These are phyloP conservation scores for Athalia circularis DNA, from an alignment of 2,888 invertebrate species.

Conservation along the genomic window DNA sequence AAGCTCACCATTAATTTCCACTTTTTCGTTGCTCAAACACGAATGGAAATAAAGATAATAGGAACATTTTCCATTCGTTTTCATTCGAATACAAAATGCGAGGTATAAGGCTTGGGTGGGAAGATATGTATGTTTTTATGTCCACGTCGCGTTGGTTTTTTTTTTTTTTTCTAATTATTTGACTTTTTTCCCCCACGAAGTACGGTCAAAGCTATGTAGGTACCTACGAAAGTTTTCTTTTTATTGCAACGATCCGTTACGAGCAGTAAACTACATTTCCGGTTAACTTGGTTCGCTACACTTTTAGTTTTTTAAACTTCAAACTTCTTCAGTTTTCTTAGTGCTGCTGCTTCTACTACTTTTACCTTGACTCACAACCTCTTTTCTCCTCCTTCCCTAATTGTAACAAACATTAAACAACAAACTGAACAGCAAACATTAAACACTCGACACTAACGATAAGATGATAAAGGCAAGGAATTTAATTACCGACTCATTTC, in stretches of 20 bases:
- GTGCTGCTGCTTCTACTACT: too few species aligned
- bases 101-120: neutral
- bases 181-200: neutral
- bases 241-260: conserved; percentile 41
- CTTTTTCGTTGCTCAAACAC: neutral
- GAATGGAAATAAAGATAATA: conserved; percentile 19
- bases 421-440: conserved; percentile 2
- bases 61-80: conserved; percentile 29
- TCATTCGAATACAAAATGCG: neutral
- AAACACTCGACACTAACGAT: neutral
- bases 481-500: conserved; percentile 20
- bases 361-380: neutral
- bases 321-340: conserved; percentile 9
- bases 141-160: too few species aligned
- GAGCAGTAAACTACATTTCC: conserved; percentile 39
- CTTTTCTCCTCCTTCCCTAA: neutral
- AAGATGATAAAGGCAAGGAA: conserved; percentile 16
- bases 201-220: neutral
- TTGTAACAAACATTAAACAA: conserved; percentile 22
- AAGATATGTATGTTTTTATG: too few species aligned
- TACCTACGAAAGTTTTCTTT: conserved; percentile 25
- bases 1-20: too few species aligned
- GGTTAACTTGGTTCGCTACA: conserved; percentile 38
- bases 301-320: conserved; percentile 32
- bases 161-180: too few species aligned